A percentile compares a stretch with the other conserved stretches of the same genome.
Evolutionary conservation across 2,113 vertebrate species (phyloP).

Genomic region (Anarhynchus alexandrinus): DNA sequence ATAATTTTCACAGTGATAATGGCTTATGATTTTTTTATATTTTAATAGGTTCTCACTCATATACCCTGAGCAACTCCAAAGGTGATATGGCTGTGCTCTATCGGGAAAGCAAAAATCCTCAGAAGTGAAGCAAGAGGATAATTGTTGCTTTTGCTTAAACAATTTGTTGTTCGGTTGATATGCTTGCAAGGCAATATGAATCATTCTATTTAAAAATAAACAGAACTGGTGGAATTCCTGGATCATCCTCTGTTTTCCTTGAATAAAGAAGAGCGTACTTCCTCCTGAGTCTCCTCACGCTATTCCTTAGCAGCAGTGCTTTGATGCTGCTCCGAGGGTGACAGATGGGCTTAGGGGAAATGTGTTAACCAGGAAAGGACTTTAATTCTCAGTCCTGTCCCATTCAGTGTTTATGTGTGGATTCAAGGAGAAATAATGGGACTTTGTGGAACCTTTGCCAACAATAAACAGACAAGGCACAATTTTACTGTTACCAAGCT

Average conservation of each 20-base stretch:
- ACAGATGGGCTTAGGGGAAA: neutral
- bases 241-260: neutral
- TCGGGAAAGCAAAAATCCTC: neutral
- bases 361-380: neutral
- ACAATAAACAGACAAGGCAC: neutral
- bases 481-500: neutral
- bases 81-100: neutral
- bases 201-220: slow-evolving; percentile 1
- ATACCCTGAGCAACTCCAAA: neutral
- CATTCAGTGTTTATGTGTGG: neutral
- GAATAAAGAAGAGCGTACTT: neutral
- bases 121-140: neutral
- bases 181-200: neutral
- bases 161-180: neutral
- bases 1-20: neutral
- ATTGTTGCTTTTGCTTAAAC: neutral
- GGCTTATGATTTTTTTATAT: neutral
- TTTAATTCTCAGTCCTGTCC: slow-evolving; percentile 12
- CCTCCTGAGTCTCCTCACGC: neutral
- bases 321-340: neutral
- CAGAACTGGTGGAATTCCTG: neutral
- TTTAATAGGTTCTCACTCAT: neutral
- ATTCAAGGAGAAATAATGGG: neutral
- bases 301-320: neutral
- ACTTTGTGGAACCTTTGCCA: slow-evolving; percentile 14